These are phyloP conservation scores for Hirundo rustica DNA, from an alignment of 2,797 vertebrate species.

Conservation along the genomic window DNA sequence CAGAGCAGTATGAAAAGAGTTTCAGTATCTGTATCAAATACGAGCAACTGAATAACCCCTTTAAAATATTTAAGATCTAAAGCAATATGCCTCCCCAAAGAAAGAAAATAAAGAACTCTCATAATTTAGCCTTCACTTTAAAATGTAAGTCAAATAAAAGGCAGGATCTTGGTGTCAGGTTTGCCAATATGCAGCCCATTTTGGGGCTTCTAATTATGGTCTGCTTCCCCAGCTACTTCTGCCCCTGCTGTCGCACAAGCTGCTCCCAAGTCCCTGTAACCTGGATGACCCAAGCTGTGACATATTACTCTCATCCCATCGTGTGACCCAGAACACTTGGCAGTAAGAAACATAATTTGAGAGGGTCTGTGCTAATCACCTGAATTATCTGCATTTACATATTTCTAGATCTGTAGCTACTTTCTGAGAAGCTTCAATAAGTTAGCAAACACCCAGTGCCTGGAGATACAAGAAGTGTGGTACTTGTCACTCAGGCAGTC, in stretches of 20 bases:
- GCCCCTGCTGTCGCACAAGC: not conserved
- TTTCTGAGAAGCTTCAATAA: conserved; percentile 51
- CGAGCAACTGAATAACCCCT: not conserved
- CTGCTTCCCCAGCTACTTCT: not conserved
- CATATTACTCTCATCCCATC: not conserved
- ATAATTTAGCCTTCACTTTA: not conserved
- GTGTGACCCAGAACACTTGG: not conserved
- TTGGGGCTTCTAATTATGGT: not conserved
- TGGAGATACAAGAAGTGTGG: conserved; percentile 52
- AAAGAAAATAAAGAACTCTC: not conserved
- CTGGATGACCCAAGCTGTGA: not conserved
- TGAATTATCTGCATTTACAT: conserved; percentile 42
- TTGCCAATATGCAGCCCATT: fast-evolving
- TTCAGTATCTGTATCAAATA: conserved; percentile 5
- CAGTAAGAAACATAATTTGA: not conserved
- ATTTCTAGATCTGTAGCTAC: conserved; percentile 36
- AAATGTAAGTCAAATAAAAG: not conserved
- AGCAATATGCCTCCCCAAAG: not conserved
- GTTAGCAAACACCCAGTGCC: conserved; percentile 43
- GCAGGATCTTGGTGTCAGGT: not conserved
- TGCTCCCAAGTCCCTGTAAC: not conserved
- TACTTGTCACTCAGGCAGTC: conserved; percentile 58
- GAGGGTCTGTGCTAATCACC: not conserved
- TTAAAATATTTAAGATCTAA: conserved; percentile 39
- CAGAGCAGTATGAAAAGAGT: not conserved